phyloP scores from a whole-genome alignment of 1,140 invertebrate genomes.

The Planococcus citri region DNA sequence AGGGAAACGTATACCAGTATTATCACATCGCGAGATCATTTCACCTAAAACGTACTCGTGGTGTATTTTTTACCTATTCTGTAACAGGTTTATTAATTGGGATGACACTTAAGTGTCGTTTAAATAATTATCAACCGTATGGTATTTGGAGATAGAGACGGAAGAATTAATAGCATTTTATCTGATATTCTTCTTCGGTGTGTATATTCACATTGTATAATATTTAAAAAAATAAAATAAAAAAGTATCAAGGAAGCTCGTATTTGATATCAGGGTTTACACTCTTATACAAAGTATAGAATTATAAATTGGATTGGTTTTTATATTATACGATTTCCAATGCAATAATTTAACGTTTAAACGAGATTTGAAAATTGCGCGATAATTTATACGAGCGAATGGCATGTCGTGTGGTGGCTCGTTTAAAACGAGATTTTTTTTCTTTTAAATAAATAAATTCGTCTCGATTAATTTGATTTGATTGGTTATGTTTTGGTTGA shows the following conservation, averaged over 20 bases:
- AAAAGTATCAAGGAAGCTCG: background rate
- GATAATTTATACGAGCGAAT: background rate
- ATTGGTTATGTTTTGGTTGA: background rate
- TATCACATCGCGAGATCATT: background rate
- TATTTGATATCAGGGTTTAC: too few species aligned
- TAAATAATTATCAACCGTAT: slow-evolving; percentile 12
- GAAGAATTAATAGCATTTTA: slow-evolving; percentile 11
- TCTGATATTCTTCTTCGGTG: background rate
- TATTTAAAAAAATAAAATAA: too few species aligned
- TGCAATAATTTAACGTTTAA: background rate
- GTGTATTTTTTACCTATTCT: background rate
- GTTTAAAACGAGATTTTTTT: background rate
- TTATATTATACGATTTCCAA: background rate
- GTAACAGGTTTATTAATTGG: slow-evolving; percentile 17
- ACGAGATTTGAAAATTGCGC: background rate
- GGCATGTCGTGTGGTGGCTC: background rate
- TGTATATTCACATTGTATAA: background rate
- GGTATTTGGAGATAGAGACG: background rate
- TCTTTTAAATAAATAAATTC: background rate
- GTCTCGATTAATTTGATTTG: background rate
- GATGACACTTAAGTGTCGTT: slow-evolving; percentile 12
- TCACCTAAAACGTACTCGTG: background rate
- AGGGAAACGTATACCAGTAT: background rate
- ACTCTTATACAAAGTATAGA: too few species aligned
- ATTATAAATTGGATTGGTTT: slow-evolving; percentile 4